Conservation (phyloP, 2,888 invertebrate genomes). For the Diarsia dahlii region DNA sequence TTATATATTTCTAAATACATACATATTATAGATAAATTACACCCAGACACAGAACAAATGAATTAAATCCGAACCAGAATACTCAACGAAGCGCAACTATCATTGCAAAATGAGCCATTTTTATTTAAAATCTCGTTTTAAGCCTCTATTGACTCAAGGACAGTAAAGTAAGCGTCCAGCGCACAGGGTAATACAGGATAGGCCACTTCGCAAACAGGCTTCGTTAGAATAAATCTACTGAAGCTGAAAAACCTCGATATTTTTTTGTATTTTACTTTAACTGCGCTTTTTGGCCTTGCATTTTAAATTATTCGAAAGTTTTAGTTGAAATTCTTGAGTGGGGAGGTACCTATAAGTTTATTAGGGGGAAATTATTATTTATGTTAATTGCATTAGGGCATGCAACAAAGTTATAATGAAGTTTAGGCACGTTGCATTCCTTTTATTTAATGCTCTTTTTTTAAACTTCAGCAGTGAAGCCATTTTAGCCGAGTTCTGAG, state of each 20-base stretch:
- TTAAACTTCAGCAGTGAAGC: not conserved
- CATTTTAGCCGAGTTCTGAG: not conserved
- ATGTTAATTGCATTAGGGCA: constrained; percentile 48
- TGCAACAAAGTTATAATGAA: constrained; percentile 49
- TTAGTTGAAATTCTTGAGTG: constrained; percentile 17
- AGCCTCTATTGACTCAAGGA: constrained; percentile 59
- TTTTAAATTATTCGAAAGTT: constrained; percentile 11
- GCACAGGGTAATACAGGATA: constrained; percentile 65
- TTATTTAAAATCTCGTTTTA: constrained; percentile 63
- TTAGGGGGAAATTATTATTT: constrained; percentile 25
- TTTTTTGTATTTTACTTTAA: constrained; percentile 12
- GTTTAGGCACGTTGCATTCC: constrained; percentile 31
- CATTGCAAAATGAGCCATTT: constrained; percentile 55
- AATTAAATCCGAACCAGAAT: constrained; percentile 40
- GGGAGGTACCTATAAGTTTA: constrained; percentile 29
- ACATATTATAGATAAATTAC: no score
- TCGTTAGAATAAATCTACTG: constrained; percentile 69
- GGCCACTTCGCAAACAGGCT: constrained; percentile 71
- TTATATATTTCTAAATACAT: no score
- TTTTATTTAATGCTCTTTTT: not conserved
- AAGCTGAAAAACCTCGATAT: constrained; percentile 61
- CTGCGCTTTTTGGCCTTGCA: constrained; percentile 23
- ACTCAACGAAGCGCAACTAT: constrained; percentile 41
- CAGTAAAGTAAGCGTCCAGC: constrained; percentile 58
- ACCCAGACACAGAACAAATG: no score